Base-by-base conservation (phyloP, 2,888 invertebrate genomes). In the Embidobia sp. region DNA sequence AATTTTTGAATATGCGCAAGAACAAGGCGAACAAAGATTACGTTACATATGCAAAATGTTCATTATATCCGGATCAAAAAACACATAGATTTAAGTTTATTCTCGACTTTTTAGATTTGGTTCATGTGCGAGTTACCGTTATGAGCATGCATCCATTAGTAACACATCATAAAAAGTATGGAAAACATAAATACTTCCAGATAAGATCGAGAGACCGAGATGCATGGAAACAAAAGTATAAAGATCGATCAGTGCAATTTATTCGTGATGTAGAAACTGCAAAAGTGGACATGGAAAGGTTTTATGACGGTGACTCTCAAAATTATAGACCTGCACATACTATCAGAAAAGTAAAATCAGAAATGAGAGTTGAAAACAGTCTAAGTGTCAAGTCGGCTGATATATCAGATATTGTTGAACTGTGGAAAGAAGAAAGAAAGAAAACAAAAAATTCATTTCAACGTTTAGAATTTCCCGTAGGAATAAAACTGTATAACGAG, bases 291-390 rank as follows among this genome's bases (percentile, higher is more conserved):
- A 22, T 42, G 5, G 44, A 44, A 15, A 48, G 26, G 16, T 66
- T 15, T 33, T n/a, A 57, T 29, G 72, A 77, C 31, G 74, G 75
- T 11, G 6, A 75, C 18, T 22, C 59, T 1, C 33, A 37, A 22
- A 35, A 66, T 2, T 0, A 46, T 0, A 19, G 4, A 37, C 29
- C 19, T 18, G 18, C 40, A n/a, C 7, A 40, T 18, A 37, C 49
- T 1, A 4, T 35, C 3, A 44, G 48, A 15, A 77, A 79, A 57
- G 37, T 55, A 7, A 77, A 67, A 22, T 74, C 79, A 0, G 75
- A 78, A 48, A 1, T 22, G 0, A 26, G 15, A 29, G 18, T 13
- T 11, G 46, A 53, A 49, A 18, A 48, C 6, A 42, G 75, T 13
- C 7, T 63, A 6, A 6, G 8, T 6, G 15, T 75, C n/a, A 13